Evolutionary conservation across 2,888 invertebrate genomes (phyloP).

Genomic region (Drosophila dives): DNA sequence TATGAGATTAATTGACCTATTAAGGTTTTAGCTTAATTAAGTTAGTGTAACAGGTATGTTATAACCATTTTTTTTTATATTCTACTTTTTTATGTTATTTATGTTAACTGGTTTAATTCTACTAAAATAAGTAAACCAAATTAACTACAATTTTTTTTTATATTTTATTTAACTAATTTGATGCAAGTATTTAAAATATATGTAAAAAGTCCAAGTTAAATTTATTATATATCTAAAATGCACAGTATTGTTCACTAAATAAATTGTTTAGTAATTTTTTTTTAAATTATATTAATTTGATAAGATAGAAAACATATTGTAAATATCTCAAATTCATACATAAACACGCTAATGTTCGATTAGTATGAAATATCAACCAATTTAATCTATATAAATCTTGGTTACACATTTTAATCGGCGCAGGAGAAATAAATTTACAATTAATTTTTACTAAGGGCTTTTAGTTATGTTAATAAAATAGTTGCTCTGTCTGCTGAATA

Average conservation of each 20-base stretch:
- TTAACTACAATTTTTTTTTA: not conserved
- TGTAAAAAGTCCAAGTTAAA: not conserved
- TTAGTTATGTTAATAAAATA: slow-evolving; percentile 12
- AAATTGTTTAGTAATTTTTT: too few species aligned
- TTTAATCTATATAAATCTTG: not conserved
- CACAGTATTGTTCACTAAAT: not conserved
- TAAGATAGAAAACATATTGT: not conserved
- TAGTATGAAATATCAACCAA: not conserved
- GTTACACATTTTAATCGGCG: not conserved
- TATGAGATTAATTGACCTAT: slow-evolving; percentile 58
- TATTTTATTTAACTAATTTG: not conserved
- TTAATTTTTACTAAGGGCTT: slow-evolving; percentile 39
- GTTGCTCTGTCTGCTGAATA: slow-evolving; percentile 3
- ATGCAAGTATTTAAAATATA: not conserved
- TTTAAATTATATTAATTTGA: too few species aligned
- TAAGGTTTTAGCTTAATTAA: slow-evolving; percentile 1
- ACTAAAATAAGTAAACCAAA: not conserved
- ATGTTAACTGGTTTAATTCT: not conserved
- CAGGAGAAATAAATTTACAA: not conserved
- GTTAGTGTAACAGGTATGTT: not conserved
- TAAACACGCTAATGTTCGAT: not conserved
- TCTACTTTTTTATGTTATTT: not conserved
- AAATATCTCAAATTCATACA: not conserved
- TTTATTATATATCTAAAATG: not conserved
- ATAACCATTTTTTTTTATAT: not conserved